Conservation (phyloP, 1,140 invertebrate genomes). For the Temnothorax longispinosus region DNA sequence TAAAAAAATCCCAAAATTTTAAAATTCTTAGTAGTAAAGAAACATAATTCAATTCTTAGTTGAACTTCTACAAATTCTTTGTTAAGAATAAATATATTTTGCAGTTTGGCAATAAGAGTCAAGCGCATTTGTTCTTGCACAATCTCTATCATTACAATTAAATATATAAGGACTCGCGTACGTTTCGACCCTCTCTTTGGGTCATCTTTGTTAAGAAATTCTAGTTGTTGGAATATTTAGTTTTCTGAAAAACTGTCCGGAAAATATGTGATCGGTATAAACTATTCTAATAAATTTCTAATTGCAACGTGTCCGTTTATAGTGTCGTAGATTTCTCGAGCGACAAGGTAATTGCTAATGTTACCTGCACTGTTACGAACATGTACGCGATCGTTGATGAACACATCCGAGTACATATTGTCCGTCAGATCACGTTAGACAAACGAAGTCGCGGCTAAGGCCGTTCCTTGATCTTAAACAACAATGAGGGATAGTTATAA, state of each 20-base stretch:
- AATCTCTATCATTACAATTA: too few species aligned
- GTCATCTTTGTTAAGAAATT: not conserved
- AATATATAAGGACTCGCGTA: too few species aligned
- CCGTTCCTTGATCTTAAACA: conserved; percentile 67
- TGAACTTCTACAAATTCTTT: not conserved
- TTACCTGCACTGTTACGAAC: not conserved
- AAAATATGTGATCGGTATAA: not conserved
- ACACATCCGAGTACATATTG: conserved; percentile 35
- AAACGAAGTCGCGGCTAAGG: conserved; percentile 64
- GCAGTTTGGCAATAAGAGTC: too few species aligned
- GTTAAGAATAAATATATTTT: too few species aligned
- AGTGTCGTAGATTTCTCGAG: conserved; percentile 6
- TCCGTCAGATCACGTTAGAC: conserved; percentile 54
- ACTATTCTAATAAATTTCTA: not conserved
- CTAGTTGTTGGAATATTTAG: not conserved
- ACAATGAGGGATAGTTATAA: conserved; percentile 44
- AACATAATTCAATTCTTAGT: not conserved
- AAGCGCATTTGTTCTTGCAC: too few species aligned
- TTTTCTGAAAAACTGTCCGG: not conserved
- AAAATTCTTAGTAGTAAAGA: not conserved
- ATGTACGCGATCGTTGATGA: conserved; percentile 1
- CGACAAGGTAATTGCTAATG: conserved; percentile 29
- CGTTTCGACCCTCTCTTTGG: too few species aligned
- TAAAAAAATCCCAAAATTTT: not conserved
- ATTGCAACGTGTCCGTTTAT: not conserved